Conservation (phyloP, 2,797 vertebrate species). For the Otolemur crassicaudatus region DNA sequence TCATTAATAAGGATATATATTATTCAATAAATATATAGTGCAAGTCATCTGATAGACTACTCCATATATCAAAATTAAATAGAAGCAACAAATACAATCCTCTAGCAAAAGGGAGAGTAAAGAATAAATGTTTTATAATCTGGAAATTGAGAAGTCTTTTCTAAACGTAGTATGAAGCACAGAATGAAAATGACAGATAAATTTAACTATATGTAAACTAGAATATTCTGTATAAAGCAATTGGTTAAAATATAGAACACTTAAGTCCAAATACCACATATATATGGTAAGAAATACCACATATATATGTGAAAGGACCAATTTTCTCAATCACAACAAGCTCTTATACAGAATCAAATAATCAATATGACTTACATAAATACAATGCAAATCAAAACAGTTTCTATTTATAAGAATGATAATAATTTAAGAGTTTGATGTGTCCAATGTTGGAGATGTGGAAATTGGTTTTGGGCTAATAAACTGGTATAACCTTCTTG, state of each 20-base stretch:
- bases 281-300: neutral
- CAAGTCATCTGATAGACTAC: neutral
- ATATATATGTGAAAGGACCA: neutral
- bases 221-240: neutral
- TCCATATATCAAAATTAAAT: neutral
- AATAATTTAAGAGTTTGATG: constrained; percentile 2
- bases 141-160: neutral
- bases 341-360: constrained; percentile 16
- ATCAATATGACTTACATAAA: neutral
- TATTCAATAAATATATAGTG: constrained; percentile 9
- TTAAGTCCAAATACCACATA: neutral
- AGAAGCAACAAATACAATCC: constrained; percentile 2
- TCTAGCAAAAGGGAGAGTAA: neutral
- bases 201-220: neutral
- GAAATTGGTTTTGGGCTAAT: neutral
- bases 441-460: neutral
- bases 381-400: neutral
- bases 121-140: neutral
- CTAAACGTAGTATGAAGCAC: neutral
- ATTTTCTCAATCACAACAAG: neutral
- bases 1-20: neutral
- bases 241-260: neutral
- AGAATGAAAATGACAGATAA: neutral
- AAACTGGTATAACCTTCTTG: neutral
- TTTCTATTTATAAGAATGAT: neutral